Base-by-base conservation (phyloP, 1,140 invertebrate species). In the Cyclargus thomasi region DNA sequence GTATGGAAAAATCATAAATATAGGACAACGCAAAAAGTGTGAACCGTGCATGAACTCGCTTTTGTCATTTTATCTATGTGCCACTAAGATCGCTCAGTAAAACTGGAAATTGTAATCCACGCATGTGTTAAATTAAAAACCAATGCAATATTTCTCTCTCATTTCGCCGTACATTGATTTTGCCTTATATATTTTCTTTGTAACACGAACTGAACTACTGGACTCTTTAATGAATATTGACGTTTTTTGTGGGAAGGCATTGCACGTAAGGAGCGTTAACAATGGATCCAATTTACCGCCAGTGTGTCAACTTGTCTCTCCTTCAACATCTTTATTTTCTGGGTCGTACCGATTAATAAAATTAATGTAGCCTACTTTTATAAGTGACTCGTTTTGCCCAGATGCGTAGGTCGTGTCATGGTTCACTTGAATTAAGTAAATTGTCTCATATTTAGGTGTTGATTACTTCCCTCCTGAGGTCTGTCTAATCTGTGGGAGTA, bases 331-430 rank as follows among this genome's bases (percentile, higher is more conserved):
- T 79, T 75, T 76, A 76, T 74, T 87, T 89, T 88, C 81, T 89
- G 83, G 86, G 86, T 86, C 85, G 79, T 71, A 73, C 76, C 81
- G 83, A 90, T 87, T 90, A 90, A 84, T 88, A 71, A 77, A 76
- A 79, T 85, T 77, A 85, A 86, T 82, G 85, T 85, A 90, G 75
- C 82, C 84, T 85, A 87, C 83, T 85, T 88, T 86, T 81, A 73
- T 67, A 66, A 69, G 72, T 75, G 68, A 67, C 64, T 77, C 71
- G 67, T 80, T 78, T 74, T 73, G 69, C 55, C 67, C 65, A 66
- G 66, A 64, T 67, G 69, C 72, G 70, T 71, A 67, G 68, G 64
- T 72, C 64, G 67, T 39, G 68, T 74, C 67, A 39, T 67, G 67
- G 66, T 72, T 65, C 57, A 69, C 62, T 72, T 69, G 53, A 35